Evolutionary conservation across 2,888 invertebrate species (phyloP), one percentile per base, ranked within the genome.

Genomic region (Chloromyia formosa): DNA sequence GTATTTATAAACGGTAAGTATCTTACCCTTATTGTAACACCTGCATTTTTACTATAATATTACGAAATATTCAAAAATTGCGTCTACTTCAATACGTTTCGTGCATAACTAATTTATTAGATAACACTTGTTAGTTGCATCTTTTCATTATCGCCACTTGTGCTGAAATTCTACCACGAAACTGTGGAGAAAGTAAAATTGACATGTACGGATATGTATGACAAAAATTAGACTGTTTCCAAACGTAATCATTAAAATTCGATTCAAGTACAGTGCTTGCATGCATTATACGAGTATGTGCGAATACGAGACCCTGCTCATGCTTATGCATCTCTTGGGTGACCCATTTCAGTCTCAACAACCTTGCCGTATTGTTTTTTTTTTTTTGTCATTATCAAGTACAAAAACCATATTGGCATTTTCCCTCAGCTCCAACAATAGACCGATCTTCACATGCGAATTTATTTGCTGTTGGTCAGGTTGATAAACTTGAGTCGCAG

Each of bases 381-480:
- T n/a, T 35, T 7, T 35, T 49, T 20, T 22, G 49, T 45, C 49
- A 66, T 66, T 66, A 66, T 66, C 49, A 49, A 66, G 66, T 35
- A 10, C 2, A 18, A 35, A 18, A 66, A 66, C 27, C 20, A 9
- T 22, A 49, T 22, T 22, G 20, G 66, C 66, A 20, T 66, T 66
- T 66, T 22, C 66, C 66, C 35, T 14, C 16, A 12, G 14, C 49
- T n/a, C 16, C 10, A 66, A 66, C 66, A 66, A 66, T 66, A 42
- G 66, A 22, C 20, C 7, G 20, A 49, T 66, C 66, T 66, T 66
- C 45, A 66, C 49, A 45, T 66, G 66, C 35, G 66, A 35, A 66
- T 14, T 45, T 35, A 35, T 35, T 45, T 9, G 16, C 45, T 66
- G 49, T 18, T 49, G 66, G 16, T 49, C 10, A 7, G 20, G 45